A percentile compares a stretch with the other conserved stretches of the same genome.
phyloP scores from a whole-genome alignment of 2,797 vertebrate genomes.

The Denticeps clupeoides region DNA sequence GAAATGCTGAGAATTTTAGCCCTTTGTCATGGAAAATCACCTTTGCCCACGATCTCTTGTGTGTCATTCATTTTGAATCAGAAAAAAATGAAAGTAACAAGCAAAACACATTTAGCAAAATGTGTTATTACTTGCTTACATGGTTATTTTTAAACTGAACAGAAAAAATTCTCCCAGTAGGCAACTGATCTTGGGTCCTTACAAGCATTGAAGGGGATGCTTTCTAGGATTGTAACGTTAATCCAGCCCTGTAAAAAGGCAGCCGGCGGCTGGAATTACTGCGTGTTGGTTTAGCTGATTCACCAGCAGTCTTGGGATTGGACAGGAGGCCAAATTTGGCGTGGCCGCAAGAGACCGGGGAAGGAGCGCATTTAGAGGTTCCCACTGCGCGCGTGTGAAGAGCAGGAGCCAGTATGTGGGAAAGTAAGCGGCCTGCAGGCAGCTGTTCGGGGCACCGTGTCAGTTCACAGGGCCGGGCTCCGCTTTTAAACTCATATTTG shows the following conservation, averaged over 20 bases:
- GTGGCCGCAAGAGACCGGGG: neutral
- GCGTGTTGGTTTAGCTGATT: conserved; percentile 57
- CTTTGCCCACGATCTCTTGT: too few relatives aligned
- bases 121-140: too few relatives aligned
- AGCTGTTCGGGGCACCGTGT: conserved; percentile 50
- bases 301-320: conserved; percentile 27
- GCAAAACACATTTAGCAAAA: too few relatives aligned
- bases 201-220: too few relatives aligned
- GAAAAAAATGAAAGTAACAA: too few relatives aligned
- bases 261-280: conserved; percentile 40
- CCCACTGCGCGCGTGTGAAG: conserved; percentile 16
- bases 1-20: too few relatives aligned
- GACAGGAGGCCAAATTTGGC: conserved; percentile 50
- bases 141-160: too few relatives aligned
- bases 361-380: neutral
- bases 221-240: too few relatives aligned
- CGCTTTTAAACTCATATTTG: conserved; percentile 26
- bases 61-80: too few relatives aligned
- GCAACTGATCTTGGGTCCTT: too few relatives aligned
- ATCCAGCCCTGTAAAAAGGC: conserved; percentile 34
- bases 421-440: conserved; percentile 32
- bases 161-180: too few relatives aligned
- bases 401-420: conserved; percentile 18
- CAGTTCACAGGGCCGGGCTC: conserved; percentile 34
- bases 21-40: too few relatives aligned